These are phyloP conservation scores for Mizuhopecten yessoensis DNA, from an alignment of 1,140 invertebrate species.

Conservation along the genomic window DNA sequence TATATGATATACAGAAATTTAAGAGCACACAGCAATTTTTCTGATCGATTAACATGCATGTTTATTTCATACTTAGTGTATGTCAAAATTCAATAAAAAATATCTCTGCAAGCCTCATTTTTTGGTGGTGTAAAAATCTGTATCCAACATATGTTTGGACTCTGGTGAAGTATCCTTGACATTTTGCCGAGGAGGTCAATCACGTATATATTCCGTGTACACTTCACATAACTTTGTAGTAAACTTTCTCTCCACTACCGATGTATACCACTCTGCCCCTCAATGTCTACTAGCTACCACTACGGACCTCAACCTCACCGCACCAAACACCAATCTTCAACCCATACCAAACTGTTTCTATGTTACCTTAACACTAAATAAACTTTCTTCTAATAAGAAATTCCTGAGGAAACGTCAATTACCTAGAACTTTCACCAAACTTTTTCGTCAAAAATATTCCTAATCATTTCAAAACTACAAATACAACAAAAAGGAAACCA, in stretches of 20 bases:
- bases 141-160: not conserved
- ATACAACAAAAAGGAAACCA: not conserved
- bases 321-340: not conserved
- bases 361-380: not conserved
- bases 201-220: not conserved
- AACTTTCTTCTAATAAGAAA: not conserved
- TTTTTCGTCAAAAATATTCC: not conserved
- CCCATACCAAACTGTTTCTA: not conserved
- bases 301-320: not conserved
- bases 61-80: not conserved
- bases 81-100: not conserved
- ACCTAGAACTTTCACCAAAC: not conserved
- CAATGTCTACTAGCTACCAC: not conserved
- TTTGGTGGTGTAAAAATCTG: not conserved
- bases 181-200: constrained; percentile 32
- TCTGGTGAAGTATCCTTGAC: constrained; percentile 11
- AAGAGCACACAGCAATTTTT: too few relatives aligned
- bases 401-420: not conserved
- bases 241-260: not conserved
- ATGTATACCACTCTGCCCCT: too few relatives aligned
- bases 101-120: not conserved
- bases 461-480: not conserved
- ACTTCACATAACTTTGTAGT: not conserved
- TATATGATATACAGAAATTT: too few relatives aligned
- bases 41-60: too few relatives aligned